These are phyloP conservation scores for Parnassius smintheus DNA, from an alignment of 2,888 invertebrate genomes.

Conservation along the genomic window DNA sequence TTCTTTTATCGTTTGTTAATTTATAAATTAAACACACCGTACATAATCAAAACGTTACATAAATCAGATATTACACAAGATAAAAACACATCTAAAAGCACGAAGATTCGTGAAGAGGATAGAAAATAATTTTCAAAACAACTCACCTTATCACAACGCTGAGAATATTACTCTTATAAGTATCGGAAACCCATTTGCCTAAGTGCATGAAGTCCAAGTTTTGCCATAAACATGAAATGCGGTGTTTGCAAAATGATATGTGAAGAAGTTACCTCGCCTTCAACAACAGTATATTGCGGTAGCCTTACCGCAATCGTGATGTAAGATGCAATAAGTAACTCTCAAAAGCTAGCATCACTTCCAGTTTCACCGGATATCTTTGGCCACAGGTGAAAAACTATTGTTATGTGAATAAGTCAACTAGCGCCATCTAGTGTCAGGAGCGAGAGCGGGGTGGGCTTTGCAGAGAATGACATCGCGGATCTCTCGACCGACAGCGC, in stretches of 20 bases:
- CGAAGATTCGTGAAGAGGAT: constrained; percentile 11
- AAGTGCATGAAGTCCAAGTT: constrained; percentile 79
- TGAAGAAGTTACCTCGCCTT: constrained; percentile 15
- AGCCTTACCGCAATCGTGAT: neutral
- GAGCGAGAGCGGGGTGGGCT: too few relatives aligned
- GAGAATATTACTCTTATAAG: constrained; percentile 67
- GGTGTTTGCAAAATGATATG: constrained; percentile 53
- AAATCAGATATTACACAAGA: too few relatives aligned
- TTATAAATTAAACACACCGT: too few relatives aligned
- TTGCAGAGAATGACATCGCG: too few relatives aligned
- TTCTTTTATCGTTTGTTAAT: too few relatives aligned
- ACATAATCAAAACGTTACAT: too few relatives aligned
- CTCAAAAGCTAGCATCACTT: constrained; percentile 10
- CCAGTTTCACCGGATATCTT: neutral
- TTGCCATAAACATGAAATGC: constrained; percentile 79
- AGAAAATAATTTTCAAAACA: constrained; percentile 40
- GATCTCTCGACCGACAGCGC: too few relatives aligned
- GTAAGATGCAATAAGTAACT: constrained; percentile 12
- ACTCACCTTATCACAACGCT: constrained; percentile 55
- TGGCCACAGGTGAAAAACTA: neutral
- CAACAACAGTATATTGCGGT: constrained; percentile 12
- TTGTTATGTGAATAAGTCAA: too few relatives aligned
- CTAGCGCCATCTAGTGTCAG: too few relatives aligned
- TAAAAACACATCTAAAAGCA: constrained; percentile 10
- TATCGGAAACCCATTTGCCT: constrained; percentile 79